These are phyloP conservation scores for Drosophila chauvacae DNA, from an alignment of 1,140 invertebrate species.

Conservation along the genomic window DNA sequence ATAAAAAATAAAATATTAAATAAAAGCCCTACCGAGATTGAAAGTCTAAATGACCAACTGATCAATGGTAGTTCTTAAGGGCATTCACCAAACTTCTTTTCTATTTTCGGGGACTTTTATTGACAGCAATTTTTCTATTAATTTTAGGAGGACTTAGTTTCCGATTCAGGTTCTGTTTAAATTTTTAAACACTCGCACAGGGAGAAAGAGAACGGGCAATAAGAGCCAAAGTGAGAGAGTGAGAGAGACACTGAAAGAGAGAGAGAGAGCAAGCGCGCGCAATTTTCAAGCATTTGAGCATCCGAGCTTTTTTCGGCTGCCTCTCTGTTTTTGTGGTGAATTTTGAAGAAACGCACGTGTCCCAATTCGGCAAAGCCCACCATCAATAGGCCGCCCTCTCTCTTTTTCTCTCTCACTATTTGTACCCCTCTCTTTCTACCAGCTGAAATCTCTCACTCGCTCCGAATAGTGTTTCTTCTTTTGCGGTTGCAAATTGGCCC, in stretches of 20 bases:
- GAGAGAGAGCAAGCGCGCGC: conserved; percentile 38
- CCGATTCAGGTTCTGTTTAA: conserved; percentile 19
- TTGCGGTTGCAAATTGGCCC: conserved; percentile 59
- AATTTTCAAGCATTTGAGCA: conserved; percentile 20
- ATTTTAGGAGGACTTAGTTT: conserved; percentile 16
- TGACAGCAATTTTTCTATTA: conserved; percentile 15
- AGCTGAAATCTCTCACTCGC: background rate
- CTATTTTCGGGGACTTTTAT: background rate
- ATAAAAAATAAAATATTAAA: background rate
- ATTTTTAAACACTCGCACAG: conserved; percentile 19
- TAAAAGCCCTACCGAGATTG: rapidly evolving
- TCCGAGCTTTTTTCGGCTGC: conserved; percentile 53
- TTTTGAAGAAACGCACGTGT: conserved; percentile 71
- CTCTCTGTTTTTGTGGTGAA: conserved; percentile 80
- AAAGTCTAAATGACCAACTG: background rate
- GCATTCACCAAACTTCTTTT: background rate
- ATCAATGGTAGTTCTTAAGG: background rate
- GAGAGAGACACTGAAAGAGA: conserved; percentile 18
- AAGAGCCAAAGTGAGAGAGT: background rate
- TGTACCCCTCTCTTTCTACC: background rate
- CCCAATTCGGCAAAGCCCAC: conserved; percentile 62
- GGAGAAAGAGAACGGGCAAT: background rate
- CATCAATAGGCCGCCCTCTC: conserved; percentile 4
- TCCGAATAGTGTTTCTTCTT: conserved; percentile 30
- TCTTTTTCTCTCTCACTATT: background rate